Evolutionary conservation across 2,113 vertebrate genomes (phyloP).

Genomic region (Laterallus jamaicensis): DNA sequence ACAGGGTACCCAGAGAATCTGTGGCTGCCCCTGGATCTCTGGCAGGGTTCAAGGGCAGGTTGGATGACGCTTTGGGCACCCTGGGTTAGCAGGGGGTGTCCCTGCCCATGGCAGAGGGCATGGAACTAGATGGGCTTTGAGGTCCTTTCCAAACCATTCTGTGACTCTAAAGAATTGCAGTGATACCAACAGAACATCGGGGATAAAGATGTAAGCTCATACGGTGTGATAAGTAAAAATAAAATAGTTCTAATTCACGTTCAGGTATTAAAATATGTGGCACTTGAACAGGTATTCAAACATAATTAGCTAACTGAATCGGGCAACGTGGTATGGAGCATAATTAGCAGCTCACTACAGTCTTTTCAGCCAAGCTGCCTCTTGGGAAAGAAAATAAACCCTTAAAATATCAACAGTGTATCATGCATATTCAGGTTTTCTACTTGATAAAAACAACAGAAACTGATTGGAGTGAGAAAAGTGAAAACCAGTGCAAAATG

Average conservation of each 20-base stretch:
- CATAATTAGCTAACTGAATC: slow-evolving; percentile 56
- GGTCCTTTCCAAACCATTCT: too few relatives aligned
- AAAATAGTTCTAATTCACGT: slow-evolving; percentile 26
- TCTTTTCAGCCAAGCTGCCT: slow-evolving; percentile 43
- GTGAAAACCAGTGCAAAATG: neutral
- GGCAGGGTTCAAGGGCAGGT: too few relatives aligned
- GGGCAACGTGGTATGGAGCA: slow-evolving; percentile 48
- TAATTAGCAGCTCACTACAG: slow-evolving; percentile 63
- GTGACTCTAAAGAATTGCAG: neutral
- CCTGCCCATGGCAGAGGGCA: too few relatives aligned
- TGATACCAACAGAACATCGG: neutral
- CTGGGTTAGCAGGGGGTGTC: too few relatives aligned
- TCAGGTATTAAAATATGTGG: slow-evolving; percentile 19
- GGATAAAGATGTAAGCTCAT: neutral
- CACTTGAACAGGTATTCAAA: slow-evolving; percentile 50
- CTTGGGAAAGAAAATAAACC: slow-evolving; percentile 23
- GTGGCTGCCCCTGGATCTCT: too few relatives aligned
- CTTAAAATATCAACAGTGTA: slow-evolving; percentile 50
- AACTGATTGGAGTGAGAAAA: slow-evolving; percentile 39
- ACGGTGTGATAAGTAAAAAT: neutral
- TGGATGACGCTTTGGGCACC: too few relatives aligned
- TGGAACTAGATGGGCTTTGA: too few relatives aligned
- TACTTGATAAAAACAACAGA: too few relatives aligned
- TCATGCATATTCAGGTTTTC: slow-evolving; percentile 51
- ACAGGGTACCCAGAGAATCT: too few relatives aligned